Conservation (phyloP, 2,888 invertebrate species). For the Tipula vernalis region DNA sequence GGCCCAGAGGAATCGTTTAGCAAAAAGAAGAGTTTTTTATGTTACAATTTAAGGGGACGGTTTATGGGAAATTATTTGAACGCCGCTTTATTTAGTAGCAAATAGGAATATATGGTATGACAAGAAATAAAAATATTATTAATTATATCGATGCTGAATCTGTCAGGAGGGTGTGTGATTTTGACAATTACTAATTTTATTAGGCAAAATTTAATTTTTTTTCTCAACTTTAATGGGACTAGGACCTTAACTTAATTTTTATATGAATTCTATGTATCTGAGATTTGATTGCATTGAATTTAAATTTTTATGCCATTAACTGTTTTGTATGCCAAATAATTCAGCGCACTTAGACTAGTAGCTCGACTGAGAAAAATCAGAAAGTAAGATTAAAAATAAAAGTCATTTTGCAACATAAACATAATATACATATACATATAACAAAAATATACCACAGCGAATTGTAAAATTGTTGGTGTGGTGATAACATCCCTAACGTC, state of each 20-base stretch:
- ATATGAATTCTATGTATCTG: background rate
- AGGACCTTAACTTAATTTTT: background rate
- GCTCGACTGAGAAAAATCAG: background rate
- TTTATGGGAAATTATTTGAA: background rate
- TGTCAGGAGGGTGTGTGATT: background rate
- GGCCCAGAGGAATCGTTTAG: too few relatives aligned
- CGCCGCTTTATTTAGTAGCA: background rate
- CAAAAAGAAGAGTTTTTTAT: too few relatives aligned
- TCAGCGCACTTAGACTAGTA: background rate
- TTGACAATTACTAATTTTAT: background rate
- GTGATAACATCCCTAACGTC: background rate
- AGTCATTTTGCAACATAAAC: background rate
- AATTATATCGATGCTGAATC: background rate
- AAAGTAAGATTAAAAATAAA: background rate
- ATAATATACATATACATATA: background rate
- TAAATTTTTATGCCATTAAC: background rate
- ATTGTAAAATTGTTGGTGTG: background rate
- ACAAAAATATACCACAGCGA: background rate
- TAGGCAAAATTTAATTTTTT: background rate
- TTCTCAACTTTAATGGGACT: background rate
- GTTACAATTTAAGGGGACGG: too few relatives aligned
- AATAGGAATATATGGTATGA: background rate
- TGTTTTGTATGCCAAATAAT: background rate
- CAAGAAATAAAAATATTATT: background rate
- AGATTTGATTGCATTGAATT: background rate